These are phyloP conservation scores for Clarias batrachus DNA, from an alignment of 2,113 vertebrate species.

Conservation along the genomic window DNA sequence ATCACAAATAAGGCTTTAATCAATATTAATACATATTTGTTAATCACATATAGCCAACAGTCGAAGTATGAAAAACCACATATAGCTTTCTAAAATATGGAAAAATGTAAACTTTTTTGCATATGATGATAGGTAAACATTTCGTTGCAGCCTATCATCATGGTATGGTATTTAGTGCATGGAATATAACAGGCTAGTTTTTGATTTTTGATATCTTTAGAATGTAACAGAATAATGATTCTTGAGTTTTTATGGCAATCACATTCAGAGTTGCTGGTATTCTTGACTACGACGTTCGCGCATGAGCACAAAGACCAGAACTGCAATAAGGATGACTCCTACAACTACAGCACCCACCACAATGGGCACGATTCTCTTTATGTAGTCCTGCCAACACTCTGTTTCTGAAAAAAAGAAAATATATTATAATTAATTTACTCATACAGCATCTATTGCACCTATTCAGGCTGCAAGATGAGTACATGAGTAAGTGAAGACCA, in stretches of 20 bases:
- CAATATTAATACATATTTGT: background rate
- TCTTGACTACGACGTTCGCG: constrained; percentile 68
- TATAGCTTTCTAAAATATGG: background rate
- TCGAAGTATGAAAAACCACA: background rate
- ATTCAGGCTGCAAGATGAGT: background rate
- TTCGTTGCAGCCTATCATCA: background rate
- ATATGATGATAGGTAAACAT: background rate
- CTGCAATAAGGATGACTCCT: constrained; percentile 71
- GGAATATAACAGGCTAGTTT: background rate
- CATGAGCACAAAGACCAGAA: constrained; percentile 73
- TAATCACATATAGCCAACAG: background rate
- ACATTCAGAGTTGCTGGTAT: constrained; percentile 70
- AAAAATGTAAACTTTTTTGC: background rate
- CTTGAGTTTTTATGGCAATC: background rate
- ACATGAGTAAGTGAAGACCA: background rate
- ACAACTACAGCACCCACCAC: constrained; percentile 68
- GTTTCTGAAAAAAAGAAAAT: constrained; percentile 72
- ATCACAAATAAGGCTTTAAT: background rate
- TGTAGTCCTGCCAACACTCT: constrained; percentile 81
- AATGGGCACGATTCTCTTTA: constrained; percentile 69
- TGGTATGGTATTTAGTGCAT: too few relatives aligned
- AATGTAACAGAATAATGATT: background rate
- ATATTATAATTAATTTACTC: background rate
- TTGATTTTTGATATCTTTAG: background rate
- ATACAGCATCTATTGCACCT: background rate